These are phyloP conservation scores for Diachasmimorpha longicaudata DNA, from an alignment of 1,140 invertebrate species.

Conservation along the genomic window DNA sequence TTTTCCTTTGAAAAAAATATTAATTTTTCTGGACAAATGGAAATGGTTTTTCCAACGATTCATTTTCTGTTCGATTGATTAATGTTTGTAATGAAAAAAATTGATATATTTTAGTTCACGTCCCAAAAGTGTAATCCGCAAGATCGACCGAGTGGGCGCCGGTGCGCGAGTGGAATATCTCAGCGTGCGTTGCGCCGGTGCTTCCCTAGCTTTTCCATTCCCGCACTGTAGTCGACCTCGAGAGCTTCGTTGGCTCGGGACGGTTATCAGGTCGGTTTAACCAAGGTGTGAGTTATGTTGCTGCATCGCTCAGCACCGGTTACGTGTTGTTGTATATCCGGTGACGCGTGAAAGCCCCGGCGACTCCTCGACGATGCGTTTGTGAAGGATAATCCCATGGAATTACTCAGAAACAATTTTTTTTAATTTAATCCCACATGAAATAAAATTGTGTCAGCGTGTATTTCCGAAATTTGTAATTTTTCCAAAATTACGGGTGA, in stretches of 20 bases:
- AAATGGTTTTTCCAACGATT: no score
- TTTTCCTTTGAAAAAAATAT: no score
- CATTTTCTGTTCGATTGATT: no score
- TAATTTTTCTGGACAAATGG: not conserved
- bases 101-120: not conserved
- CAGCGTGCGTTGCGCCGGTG: slow-evolving; percentile 40
- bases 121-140: slow-evolving; percentile 35
- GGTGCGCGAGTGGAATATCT: slow-evolving; percentile 41
- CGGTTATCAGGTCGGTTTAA: not conserved
- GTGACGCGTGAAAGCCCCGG: not conserved
- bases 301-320: slow-evolving; percentile 22
- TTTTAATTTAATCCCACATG: no score
- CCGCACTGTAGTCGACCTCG: slow-evolving; percentile 50
- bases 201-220: slow-evolving; percentile 44
- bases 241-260: slow-evolving; percentile 38
- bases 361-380: no score
- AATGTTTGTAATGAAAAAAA: no score
- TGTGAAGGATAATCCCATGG: no score
- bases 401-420: no score
- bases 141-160: slow-evolving; percentile 47
- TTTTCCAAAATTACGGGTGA: no score
- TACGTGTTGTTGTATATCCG: not conserved
- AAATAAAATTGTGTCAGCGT: no score
- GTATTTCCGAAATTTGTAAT: no score
- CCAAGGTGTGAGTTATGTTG: slow-evolving; percentile 23